Percentiles rank a stretch among this genome's conserved stretches.
phyloP scores from a whole-genome alignment of 2,888 invertebrate species.

The Cryptus armator region DNA sequence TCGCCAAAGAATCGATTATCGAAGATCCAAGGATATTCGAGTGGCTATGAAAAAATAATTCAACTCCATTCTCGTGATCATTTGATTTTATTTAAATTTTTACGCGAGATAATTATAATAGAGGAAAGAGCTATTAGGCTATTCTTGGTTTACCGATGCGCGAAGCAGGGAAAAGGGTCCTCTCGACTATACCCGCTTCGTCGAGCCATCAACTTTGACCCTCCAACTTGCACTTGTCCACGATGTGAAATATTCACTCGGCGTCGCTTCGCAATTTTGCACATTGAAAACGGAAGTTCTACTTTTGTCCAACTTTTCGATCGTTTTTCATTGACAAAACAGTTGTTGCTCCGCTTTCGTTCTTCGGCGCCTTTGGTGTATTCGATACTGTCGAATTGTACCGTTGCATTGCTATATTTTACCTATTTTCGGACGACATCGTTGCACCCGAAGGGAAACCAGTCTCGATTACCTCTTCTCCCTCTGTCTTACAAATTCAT shows the following conservation, averaged over 20 bases:
- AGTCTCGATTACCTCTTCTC: no score
- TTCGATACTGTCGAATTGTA: no score
- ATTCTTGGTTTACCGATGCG: constrained; percentile 52
- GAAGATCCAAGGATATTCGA: neutral
- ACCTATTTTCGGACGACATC: no score
- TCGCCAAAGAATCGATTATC: constrained; percentile 29
- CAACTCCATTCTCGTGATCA: neutral
- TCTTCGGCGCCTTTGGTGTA: neutral
- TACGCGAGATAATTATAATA: constrained; percentile 48
- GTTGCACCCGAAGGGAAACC: no score
- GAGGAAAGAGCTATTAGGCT: constrained; percentile 57
- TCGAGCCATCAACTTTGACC: constrained; percentile 56
- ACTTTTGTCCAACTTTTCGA: constrained; percentile 58
- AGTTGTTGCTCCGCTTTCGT: neutral
- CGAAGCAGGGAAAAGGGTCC: constrained; percentile 47
- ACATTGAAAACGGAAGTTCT: constrained; percentile 60
- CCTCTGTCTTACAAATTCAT: no score
- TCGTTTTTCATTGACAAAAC: constrained; percentile 51
- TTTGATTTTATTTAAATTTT: neutral
- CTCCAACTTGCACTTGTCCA: constrained; percentile 49
- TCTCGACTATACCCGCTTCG: neutral
- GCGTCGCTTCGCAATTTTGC: constrained; percentile 43
- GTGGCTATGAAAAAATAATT: neutral
- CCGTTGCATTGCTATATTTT: no score
- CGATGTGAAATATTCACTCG: constrained; percentile 53